Percentiles rank a stretch among this genome's conserved stretches.
phyloP scores from a whole-genome alignment of 2,888 invertebrate genomes.

The Tenthredo distinguenda region DNA sequence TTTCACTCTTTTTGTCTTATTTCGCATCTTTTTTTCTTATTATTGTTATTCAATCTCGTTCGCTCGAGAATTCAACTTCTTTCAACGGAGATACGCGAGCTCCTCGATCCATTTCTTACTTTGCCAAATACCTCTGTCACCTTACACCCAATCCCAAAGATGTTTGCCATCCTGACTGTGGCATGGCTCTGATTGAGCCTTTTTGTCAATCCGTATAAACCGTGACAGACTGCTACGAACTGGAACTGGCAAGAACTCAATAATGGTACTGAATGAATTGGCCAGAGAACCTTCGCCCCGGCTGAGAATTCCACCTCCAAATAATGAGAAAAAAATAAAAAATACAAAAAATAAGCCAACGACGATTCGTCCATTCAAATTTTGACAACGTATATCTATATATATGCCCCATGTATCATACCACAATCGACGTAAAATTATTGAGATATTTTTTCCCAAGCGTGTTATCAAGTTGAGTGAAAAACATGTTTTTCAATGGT shows the following conservation, averaged over 20 bases:
- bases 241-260: not conserved
- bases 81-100: not conserved
- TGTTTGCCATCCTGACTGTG: not conserved
- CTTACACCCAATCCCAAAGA: not conserved
- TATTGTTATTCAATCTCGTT: not conserved
- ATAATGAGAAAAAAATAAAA: not conserved
- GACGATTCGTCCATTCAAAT: not conserved
- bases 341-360: not conserved
- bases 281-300: not conserved
- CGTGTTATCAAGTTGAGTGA: not conserved
- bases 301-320: not conserved
- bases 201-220: constrained; percentile 1
- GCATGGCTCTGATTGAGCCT: not conserved
- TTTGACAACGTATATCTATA: not conserved
- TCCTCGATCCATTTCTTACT: not conserved
- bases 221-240: not conserved
- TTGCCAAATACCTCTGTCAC: not conserved
- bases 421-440: not conserved
- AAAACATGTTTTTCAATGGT: constrained; percentile 8
- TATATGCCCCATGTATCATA: not conserved
- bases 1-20: too few relatives aligned
- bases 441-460: not conserved
- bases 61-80: not conserved
- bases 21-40: not conserved
- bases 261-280: not conserved